Evolutionary conservation across 2,888 invertebrate species (phyloP), one percentile per base, ranked within the genome.

Genomic region (Lottia gigantea): DNA sequence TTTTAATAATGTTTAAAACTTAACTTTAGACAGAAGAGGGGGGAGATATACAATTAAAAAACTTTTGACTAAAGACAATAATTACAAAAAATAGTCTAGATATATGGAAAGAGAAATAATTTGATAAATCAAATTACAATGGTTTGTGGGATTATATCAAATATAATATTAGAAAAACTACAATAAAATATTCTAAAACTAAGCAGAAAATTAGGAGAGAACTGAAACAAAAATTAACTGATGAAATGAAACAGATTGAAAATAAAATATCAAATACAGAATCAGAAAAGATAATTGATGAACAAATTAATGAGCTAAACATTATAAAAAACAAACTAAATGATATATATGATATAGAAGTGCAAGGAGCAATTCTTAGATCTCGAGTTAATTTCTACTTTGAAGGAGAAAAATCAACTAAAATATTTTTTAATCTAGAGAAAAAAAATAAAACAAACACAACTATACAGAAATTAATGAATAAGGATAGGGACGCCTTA

Each of bases 221-320:
- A 40, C 11, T 40, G 40, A 40, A 40, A 40, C 40, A 40, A 40
- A 40, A 40, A 19, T 19, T 55, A 55, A 55, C 49, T 55, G 55
- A 55, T n/a, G 55, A n/a, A 55, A n/a, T 55, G 55, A 55, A 19
- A n/a, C 8, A 55, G 49, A n/a, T 55, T 55, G 49, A 55, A 55
- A 19, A 7, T 19, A n/a, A 19, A 19, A 55, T 55, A n/a, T 19
- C n/a, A 19, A 55, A 55, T 19, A n/a, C n/a, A 23, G 55, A 55
- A 55, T 23, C 55, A 19, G n/a, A 23, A 19, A 55, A 55, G 19
- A 55, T 19, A n/a, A 55, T 19, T 19, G 7, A 19, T 55, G 55
- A 55, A 19, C 55, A 55, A 12, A 19, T 19, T 55, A 55, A n/a
- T 55, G 55, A 55, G 55, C 40, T 40, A 40, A 40, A 40, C 40